Evolutionary conservation across 1,140 invertebrate species (phyloP).

Genomic region (Drosophila lacteicornis): DNA sequence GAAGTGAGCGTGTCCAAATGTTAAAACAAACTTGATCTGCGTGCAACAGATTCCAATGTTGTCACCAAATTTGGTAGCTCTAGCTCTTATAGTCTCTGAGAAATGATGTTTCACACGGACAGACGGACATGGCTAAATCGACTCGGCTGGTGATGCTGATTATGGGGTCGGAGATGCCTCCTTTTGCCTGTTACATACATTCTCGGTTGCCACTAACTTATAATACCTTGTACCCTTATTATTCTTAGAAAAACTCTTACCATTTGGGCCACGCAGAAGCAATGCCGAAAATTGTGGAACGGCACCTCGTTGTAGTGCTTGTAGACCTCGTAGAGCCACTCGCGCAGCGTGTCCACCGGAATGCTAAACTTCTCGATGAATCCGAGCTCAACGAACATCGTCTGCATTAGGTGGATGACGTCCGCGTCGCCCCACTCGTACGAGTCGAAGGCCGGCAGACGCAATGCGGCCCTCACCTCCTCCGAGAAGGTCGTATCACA

Average conservation of each 20-base stretch:
- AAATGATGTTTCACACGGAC: too few relatives aligned
- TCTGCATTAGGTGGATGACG: conserved; percentile 92
- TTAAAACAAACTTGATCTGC: too few relatives aligned
- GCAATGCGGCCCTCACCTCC: conserved; percentile 86
- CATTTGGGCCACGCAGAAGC: conserved; percentile 96
- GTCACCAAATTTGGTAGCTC: too few relatives aligned
- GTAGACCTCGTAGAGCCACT: conserved; percentile 92
- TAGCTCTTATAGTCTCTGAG: too few relatives aligned
- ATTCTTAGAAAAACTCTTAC: conserved; percentile 86
- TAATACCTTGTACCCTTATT: too few relatives aligned
- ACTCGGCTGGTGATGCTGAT: too few relatives aligned
- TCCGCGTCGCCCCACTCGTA: conserved; percentile 94
- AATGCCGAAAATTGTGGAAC: conserved; percentile 96
- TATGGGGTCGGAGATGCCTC: too few relatives aligned
- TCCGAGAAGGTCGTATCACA: conserved; percentile 84
- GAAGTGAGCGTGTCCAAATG: too few relatives aligned
- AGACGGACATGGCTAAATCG: too few relatives aligned
- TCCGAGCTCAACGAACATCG: conserved; percentile 93
- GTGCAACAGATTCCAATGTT: too few relatives aligned
- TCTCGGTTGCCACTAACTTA: too few relatives aligned
- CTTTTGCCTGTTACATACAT: too few relatives aligned
- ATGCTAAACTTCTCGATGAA: conserved; percentile 92
- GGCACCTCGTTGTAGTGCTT: conserved; percentile 96
- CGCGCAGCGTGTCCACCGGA: conserved; percentile 89
- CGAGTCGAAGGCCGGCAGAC: conserved; percentile 92